Conservation (phyloP, 2,113 vertebrate genomes). For the Gymnobelideus leadbeateri region DNA sequence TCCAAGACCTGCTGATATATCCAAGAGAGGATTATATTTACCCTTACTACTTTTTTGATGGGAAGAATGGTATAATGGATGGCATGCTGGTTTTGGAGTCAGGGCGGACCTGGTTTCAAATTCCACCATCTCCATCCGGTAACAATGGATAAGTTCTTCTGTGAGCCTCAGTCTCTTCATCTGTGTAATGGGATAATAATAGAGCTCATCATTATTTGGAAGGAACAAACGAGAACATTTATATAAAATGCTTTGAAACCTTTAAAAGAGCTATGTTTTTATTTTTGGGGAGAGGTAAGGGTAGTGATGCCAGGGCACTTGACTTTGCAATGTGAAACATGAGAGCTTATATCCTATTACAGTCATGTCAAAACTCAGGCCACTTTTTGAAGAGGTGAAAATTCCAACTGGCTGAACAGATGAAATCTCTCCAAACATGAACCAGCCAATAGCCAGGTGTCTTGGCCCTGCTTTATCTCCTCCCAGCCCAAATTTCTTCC, state of each 20-base stretch:
- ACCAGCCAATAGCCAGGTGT: conserved; percentile 32
- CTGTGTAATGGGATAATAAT: neutral
- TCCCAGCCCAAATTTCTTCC: conserved; percentile 40
- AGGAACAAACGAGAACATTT: neutral
- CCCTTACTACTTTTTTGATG: neutral
- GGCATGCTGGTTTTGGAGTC: neutral
- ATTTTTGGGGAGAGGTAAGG: neutral
- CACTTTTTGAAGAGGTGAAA: conserved; percentile 64
- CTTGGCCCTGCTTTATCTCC: conserved; percentile 46
- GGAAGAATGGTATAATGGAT: neutral
- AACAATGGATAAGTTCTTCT: neutral
- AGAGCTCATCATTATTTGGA: neutral
- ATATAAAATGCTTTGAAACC: neutral
- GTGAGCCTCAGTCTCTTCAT: neutral
- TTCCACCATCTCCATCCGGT: neutral
- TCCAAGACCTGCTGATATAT: neutral
- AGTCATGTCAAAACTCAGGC: conserved; percentile 51
- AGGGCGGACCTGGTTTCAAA: neutral
- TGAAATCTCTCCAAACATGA: conserved; percentile 63
- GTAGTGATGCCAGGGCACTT: neutral
- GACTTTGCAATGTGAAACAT: neutral
- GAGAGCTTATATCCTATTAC: conserved; percentile 55
- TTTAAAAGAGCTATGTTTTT: neutral
- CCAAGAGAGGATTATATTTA: neutral
- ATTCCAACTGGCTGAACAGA: conserved; percentile 62